phyloP scores from a whole-genome alignment of 2,888 invertebrate species.

The Julus scandinavius region DNA sequence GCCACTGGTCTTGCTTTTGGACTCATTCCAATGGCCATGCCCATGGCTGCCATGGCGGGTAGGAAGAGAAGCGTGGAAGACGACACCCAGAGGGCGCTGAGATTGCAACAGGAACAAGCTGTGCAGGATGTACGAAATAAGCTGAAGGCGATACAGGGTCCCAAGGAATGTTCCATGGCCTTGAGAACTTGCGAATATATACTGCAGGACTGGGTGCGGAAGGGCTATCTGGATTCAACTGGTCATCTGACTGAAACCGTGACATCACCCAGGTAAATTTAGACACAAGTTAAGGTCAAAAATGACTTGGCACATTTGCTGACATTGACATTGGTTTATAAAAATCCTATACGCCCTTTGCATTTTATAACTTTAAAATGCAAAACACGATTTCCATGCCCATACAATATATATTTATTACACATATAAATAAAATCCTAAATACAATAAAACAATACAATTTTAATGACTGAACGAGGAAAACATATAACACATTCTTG shows the following conservation, averaged over 20 bases:
- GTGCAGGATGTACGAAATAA: neutral
- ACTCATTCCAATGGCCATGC: neutral
- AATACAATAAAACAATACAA: too few relatives aligned
- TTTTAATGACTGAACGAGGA: too few relatives aligned
- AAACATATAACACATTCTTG: too few relatives aligned
- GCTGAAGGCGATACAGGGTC: neutral
- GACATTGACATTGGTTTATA: too few relatives aligned
- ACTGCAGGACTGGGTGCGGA: neutral
- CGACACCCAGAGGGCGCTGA: constrained; percentile 1
- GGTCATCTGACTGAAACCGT: neutral
- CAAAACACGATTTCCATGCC: too few relatives aligned
- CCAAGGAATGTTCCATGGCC: neutral
- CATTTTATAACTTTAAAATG: too few relatives aligned
- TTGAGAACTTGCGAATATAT: neutral
- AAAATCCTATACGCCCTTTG: too few relatives aligned
- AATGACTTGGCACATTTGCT: neutral
- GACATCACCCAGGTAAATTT: neutral
- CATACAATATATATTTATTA: too few relatives aligned
- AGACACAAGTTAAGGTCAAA: neutral
- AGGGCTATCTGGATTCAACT: neutral
- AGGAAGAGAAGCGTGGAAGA: constrained; percentile 49
- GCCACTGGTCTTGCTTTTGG: constrained; percentile 39
- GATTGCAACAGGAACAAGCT: neutral
- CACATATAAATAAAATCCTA: too few relatives aligned
- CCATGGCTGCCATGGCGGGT: constrained; percentile 43